Evolutionary conservation across 1,140 invertebrate genomes (phyloP), one percentile per base, ranked within the genome.

Genomic region (Acromyrmex heyeri): DNA sequence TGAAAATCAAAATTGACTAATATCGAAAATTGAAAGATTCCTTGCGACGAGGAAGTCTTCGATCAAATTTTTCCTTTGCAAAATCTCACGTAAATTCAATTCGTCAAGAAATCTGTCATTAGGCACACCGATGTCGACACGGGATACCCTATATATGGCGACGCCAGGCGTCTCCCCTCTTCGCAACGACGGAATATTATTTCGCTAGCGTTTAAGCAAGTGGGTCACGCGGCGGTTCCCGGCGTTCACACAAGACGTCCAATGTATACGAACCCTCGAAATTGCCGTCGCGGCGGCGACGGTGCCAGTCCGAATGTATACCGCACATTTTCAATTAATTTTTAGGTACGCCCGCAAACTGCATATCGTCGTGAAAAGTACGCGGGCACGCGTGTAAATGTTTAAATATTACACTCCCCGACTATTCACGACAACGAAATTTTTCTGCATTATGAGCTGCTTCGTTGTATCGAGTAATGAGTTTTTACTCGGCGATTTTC

Each of bases 171-270:
- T 82, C 76, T 69, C 70, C 73, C 70, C 85, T 89, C 85, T 86
- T 82, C 64, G 59, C 86, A 70, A 78, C 77, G 70, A n/a, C 86
- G 64, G 86, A 90, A 90, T 90, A 90, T 90, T 90, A 90, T 90
- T 90, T 90, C 89, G 70, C 81, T 86, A 82, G 76, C 88, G 88
- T 90, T 90, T 90, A 90, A 88, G 86, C 88, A 90, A 90, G 86
- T 90, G 88, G 88, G 89, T 90, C 89, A 90, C 64, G 62, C 44
- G 59, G 70, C 70, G 88, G 69, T 81, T 81, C 70, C 69, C 79
- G 88, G 87, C 69, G 65, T 62, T 78, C 53, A 73, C 55, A 69
- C 75, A 88, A 78, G 38, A 70, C 50, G 61, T 57, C 65, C 76
- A 83, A 90, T 86, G 75, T 78, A 72, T 57, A 65, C 50, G 79